Percentiles rank a stretch among this genome's conserved stretches.
phyloP scores from a whole-genome alignment of 2,113 vertebrate species.

The Oreocharis arfaki region DNA sequence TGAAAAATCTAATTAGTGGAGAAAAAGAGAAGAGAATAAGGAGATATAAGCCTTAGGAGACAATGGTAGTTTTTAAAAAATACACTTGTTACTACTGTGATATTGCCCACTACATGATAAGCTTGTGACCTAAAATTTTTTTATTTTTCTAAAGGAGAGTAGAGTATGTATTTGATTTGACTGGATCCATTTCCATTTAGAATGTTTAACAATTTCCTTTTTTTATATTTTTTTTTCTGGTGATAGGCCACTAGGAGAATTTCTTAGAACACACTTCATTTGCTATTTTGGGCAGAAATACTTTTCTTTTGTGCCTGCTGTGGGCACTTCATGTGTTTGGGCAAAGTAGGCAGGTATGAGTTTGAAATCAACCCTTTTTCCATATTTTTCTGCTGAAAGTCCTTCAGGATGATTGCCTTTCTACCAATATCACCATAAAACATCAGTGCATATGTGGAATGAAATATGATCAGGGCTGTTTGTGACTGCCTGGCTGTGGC shows the following conservation, averaged over 20 bases:
- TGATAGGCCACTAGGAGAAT: background rate
- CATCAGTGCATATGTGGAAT: background rate
- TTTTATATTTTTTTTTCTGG: background rate
- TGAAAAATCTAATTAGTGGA: background rate
- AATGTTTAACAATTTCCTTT: background rate
- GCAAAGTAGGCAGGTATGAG: background rate
- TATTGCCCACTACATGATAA: background rate
- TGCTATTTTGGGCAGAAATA: background rate
- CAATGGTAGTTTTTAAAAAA: background rate
- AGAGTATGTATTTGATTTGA: background rate
- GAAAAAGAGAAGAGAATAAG: background rate
- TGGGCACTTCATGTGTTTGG: background rate
- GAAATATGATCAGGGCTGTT: background rate
- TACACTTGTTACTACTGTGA: background rate
- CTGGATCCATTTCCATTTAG: background rate
- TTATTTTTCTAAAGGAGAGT: background rate
- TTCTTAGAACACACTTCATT: background rate
- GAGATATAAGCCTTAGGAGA: background rate
- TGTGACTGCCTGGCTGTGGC: background rate
- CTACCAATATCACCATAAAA: background rate
- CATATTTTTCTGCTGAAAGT: background rate
- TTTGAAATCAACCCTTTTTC: background rate
- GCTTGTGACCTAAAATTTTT: background rate
- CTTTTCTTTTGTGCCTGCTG: background rate
- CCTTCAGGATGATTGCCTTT: accelerated